A percentile compares a stretch with the other conserved stretches of the same genome.
Evolutionary conservation across 2,113 vertebrate species (phyloP).

Genomic region (Peucedramus taeniatus): DNA sequence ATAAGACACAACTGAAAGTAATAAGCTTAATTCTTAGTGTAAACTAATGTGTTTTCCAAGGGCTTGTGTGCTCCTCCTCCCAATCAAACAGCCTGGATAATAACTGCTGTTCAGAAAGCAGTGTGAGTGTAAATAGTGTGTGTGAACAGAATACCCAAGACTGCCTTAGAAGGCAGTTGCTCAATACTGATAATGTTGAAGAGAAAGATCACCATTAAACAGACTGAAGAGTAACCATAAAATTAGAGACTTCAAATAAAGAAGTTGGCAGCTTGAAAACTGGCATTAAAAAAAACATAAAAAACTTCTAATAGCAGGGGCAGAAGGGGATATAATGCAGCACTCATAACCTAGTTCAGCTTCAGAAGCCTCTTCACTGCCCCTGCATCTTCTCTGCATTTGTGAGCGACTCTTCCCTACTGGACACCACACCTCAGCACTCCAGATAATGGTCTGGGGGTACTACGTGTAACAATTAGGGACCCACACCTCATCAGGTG

Average conservation of each 20-base stretch:
- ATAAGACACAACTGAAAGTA: background rate
- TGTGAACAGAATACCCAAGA: background rate
- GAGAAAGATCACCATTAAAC: background rate
- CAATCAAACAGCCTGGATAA: background rate
- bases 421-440: too few species aligned
- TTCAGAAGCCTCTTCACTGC: background rate
- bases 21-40: background rate
- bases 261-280: background rate
- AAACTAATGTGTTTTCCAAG: background rate
- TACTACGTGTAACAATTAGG: background rate
- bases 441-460: background rate
- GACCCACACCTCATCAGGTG: fast-evolving
- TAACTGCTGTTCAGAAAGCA: background rate
- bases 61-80: background rate
- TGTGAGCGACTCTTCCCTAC: background rate
- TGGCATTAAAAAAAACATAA: background rate
- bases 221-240: background rate
- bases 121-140: background rate
- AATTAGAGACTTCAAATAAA: background rate
- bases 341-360: background rate
- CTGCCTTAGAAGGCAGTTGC: background rate
- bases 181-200: background rate
- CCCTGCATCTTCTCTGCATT: background rate
- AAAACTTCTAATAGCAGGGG: background rate
- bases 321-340: background rate